Base-by-base conservation (phyloP, 2,797 vertebrate genomes). In the Neomorphus geoffroyi region DNA sequence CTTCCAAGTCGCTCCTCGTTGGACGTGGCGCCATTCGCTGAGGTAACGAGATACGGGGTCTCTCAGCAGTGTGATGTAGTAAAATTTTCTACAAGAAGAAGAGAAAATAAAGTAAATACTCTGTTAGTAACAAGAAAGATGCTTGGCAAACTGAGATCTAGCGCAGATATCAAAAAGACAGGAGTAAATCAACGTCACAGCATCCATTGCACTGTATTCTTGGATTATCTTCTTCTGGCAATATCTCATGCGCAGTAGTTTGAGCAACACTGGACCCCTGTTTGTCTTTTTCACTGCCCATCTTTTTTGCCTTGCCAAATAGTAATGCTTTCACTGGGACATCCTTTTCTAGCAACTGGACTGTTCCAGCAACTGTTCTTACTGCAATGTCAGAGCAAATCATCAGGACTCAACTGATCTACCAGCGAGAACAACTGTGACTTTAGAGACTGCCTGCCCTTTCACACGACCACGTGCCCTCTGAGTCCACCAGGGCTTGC, bases 21-120 rank as follows among this genome's bases (percentile, higher is more conserved):
- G 99, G 60, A 99, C 99, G 1, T 99, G 99, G 24, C 99, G 98
- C 99, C 99, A 99, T 91, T 99, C 99, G 5, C 99, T 99, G 93
- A 99, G 99, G 98, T 99, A 99, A 84, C 99, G 99, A 5, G 99
- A 99, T 41, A 99, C 99, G 0, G 99, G 99, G 97, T 99, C 99
- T 70, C 99, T 98, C 95, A 99, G 98, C 90, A 99, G 97, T 0
- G 99, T 99, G 97, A 99, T 99, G 97, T 99, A 99, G 97, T 99
- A 99, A 97, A 99, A 99, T 96, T 99, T 99, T 97, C 99, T 99
- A 94, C 85, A 92, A 84, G 2, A 51, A 91, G 79, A 96, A n/a
- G 23, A 91, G 86, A 95, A 94, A 86, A 73, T 10, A 11, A 67
- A 86, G 53, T 96, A 33, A 97, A 72, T 54, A 41, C 7, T 53